Percentiles rank a stretch among this genome's conserved stretches.
Evolutionary conservation across 92 coral and sea anemone genomes (phyloP).

Genomic region (Epizoanthus stellaris): DNA sequence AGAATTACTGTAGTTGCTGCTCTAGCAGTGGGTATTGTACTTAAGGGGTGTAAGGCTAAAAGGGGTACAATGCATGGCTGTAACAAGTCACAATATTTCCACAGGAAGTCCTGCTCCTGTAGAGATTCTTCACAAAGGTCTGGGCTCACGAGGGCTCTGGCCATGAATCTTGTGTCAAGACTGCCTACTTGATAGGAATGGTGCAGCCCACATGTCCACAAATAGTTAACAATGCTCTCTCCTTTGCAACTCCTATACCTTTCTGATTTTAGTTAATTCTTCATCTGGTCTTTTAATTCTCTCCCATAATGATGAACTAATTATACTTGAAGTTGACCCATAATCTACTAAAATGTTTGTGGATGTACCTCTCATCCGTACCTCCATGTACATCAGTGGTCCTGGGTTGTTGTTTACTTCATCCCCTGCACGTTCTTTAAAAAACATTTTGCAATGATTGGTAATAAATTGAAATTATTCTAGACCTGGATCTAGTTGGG

Average conservation of each 20-base stretch:
- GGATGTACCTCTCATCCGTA: neutral
- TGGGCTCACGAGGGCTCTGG: neutral
- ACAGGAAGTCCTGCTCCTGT: constrained; percentile 18
- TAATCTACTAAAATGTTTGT: constrained; percentile 12
- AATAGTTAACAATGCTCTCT: neutral
- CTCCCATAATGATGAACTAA: neutral
- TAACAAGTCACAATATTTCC: constrained; percentile 1
- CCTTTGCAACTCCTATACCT: constrained; percentile 31
- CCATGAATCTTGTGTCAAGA: neutral
- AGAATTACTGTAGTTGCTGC: neutral
- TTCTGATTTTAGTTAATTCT: neutral
- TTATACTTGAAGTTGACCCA: constrained; percentile 17
- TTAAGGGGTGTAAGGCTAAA: neutral
- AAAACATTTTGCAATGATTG: too few relatives aligned
- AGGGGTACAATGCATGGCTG: neutral
- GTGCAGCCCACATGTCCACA: constrained; percentile 21
- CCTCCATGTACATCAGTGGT: too few relatives aligned
- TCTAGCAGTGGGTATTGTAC: neutral
- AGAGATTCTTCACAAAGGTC: constrained; percentile 17
- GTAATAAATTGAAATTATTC: too few relatives aligned
- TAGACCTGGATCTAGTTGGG: too few relatives aligned
- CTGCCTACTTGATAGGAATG: neutral
- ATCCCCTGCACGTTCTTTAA: too few relatives aligned
- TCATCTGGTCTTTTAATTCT: neutral
- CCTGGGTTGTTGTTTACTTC: too few relatives aligned